A percentile compares a stretch with the other conserved stretches of the same genome.
phyloP scores from a whole-genome alignment of 2,888 invertebrate genomes.

The Callosobruchus maculatus region DNA sequence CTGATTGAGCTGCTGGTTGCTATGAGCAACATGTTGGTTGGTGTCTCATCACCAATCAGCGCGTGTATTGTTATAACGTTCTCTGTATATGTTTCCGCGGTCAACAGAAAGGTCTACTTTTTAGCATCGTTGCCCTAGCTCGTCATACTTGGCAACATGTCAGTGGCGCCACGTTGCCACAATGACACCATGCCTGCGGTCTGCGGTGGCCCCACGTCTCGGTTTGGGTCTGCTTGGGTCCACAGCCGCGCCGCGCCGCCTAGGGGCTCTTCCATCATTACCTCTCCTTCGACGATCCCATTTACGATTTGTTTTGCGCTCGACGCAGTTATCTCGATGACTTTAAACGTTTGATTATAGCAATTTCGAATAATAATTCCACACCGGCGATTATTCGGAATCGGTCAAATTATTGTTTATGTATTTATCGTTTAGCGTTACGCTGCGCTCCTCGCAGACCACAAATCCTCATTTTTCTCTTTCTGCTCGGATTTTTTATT shows the following conservation, averaged over 20 bases:
- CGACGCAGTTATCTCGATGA: conserved; percentile 45
- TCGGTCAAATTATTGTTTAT: conserved; percentile 46
- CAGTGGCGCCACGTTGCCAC: not conserved
- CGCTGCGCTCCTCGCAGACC: not conserved
- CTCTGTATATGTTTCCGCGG: too few relatives aligned
- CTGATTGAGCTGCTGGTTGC: too few relatives aligned
- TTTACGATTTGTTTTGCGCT: conserved; percentile 50
- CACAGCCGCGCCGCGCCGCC: conserved; percentile 6
- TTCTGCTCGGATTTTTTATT: not conserved
- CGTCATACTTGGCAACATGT: not conserved
- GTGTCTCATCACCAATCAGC: too few relatives aligned
- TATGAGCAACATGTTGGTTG: too few relatives aligned
- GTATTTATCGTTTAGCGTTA: conserved; percentile 47
- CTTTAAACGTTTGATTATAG: conserved; percentile 49
- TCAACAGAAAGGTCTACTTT: too few relatives aligned
- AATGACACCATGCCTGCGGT: conserved; percentile 45
- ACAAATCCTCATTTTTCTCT: conserved; percentile 7
- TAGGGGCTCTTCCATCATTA: conserved; percentile 38
- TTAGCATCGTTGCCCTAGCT: too few relatives aligned
- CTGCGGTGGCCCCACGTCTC: conserved; percentile 17
- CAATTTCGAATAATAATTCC: conserved; percentile 46
- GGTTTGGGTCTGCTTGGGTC: conserved; percentile 12
- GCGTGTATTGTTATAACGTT: too few relatives aligned
- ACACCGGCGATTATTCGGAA: conserved; percentile 47
- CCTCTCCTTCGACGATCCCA: conserved; percentile 38